Evolutionary conservation across 2,113 vertebrate genomes (phyloP).

Genomic region (Athene noctua): DNA sequence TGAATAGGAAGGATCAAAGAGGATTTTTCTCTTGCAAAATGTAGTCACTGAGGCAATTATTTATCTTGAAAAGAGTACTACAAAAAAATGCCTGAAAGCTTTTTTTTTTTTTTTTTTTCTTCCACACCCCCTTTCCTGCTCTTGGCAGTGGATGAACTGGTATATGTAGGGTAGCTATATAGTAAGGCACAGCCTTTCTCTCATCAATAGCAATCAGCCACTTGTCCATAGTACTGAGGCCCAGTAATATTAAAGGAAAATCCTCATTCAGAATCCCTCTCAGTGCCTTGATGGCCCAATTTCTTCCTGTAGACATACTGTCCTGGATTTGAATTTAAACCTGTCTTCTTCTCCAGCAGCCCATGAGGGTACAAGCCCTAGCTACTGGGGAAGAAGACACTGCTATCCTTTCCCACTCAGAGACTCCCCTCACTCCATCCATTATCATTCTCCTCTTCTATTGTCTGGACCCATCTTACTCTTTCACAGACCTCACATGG

Average conservation of each 20-base stretch:
- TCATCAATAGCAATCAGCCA: neutral
- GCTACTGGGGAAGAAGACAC: neutral
- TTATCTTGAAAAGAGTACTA: neutral
- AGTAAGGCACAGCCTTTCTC: neutral
- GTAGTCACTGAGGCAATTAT: neutral
- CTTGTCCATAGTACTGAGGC: neutral
- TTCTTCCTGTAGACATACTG: neutral
- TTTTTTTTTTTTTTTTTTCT: neutral
- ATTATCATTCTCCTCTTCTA: neutral
- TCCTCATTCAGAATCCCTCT: neutral
- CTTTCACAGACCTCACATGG: neutral
- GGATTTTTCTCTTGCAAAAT: neutral
- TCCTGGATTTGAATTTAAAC: neutral
- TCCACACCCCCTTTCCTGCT: neutral
- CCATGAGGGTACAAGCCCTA: neutral
- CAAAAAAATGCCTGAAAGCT: neutral
- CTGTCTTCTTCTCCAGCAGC: neutral
- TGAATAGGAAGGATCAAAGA: neutral
- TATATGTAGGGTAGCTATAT: neutral
- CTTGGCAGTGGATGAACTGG: neutral
- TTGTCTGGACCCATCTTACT: neutral
- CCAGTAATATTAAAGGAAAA: neutral
- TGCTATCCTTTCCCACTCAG: neutral
- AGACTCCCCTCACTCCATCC: neutral
- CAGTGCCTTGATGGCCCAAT: neutral